Conservation (phyloP, 2,888 invertebrate species). For the Hypena proboscidalis region DNA sequence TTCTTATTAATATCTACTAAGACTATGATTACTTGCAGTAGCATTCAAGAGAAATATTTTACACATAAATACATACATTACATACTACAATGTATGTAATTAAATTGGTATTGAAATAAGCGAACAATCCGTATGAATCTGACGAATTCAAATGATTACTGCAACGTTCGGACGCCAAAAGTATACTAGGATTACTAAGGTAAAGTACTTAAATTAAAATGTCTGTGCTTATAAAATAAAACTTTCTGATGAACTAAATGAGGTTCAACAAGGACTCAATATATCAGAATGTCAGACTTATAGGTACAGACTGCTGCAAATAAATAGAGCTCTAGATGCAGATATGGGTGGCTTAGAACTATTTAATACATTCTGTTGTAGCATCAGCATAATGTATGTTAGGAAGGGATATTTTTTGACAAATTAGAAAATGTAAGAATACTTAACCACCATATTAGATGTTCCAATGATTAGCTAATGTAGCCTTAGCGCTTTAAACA, state of each 20-base stretch:
- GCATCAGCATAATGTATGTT: too few relatives aligned
- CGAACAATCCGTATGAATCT: conserved; percentile 13
- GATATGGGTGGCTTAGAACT: background rate
- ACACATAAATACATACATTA: conserved; percentile 6
- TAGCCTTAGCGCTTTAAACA: too few relatives aligned
- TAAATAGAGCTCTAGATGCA: background rate
- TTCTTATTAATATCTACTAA: too few relatives aligned
- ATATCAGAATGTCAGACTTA: background rate
- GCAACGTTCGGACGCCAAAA: conserved; percentile 28
- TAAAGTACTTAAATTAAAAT: conserved; percentile 27
- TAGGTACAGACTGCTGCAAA: too few relatives aligned
- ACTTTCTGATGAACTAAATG: conserved; percentile 20
- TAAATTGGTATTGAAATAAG: conserved; percentile 6
- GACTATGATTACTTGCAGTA: too few relatives aligned
- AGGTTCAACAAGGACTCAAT: conserved; percentile 10
- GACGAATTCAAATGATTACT: conserved; percentile 18
- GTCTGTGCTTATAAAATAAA: conserved; percentile 35
- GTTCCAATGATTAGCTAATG: too few relatives aligned
- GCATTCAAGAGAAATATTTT: background rate
- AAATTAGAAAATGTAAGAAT: too few relatives aligned
- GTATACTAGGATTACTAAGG: conserved; percentile 20
- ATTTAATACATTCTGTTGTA: background rate
- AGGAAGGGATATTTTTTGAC: too few relatives aligned
- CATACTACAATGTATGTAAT: too few relatives aligned
- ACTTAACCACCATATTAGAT: too few relatives aligned